phyloP scores from a whole-genome alignment of 2,113 vertebrate genomes.

The Microtus ochrogaster region DNA sequence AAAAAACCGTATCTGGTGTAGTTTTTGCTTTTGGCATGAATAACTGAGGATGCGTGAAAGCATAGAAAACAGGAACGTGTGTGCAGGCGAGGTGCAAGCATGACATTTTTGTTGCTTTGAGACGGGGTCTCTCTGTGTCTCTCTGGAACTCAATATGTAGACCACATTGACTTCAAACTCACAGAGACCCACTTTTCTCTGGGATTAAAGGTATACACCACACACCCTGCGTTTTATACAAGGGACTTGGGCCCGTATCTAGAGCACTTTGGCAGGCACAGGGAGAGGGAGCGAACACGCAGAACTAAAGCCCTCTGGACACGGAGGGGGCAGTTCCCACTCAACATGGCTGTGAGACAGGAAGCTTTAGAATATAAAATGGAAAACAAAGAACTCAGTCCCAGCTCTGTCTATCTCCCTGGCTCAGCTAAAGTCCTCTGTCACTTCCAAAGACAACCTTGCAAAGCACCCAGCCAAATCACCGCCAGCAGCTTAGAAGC shows the following conservation, averaged over 20 bases:
- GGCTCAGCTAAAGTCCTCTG: neutral
- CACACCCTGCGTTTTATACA: neutral
- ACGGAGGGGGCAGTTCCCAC: accelerated
- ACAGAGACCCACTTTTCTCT: neutral
- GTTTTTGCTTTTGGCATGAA: neutral
- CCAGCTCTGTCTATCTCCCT: neutral
- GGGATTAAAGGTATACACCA: neutral
- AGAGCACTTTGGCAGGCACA: neutral
- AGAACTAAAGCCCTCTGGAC: neutral
- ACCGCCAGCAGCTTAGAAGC: neutral
- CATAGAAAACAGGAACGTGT: neutral
- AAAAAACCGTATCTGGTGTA: neutral
- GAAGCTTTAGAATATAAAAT: neutral
- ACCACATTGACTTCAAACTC: neutral
- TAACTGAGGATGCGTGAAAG: neutral
- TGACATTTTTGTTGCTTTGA: neutral
- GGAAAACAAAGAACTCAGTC: neutral
- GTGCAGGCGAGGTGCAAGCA: neutral
- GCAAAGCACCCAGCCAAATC: neutral
- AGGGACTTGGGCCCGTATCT: too few species aligned
- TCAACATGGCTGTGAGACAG: neutral
- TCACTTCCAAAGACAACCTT: neutral
- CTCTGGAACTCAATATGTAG: neutral
- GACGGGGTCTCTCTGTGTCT: neutral
- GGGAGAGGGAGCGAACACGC: neutral